phyloP scores from a whole-genome alignment of 2,113 vertebrate genomes.

The Aphelocoma coerulescens region DNA sequence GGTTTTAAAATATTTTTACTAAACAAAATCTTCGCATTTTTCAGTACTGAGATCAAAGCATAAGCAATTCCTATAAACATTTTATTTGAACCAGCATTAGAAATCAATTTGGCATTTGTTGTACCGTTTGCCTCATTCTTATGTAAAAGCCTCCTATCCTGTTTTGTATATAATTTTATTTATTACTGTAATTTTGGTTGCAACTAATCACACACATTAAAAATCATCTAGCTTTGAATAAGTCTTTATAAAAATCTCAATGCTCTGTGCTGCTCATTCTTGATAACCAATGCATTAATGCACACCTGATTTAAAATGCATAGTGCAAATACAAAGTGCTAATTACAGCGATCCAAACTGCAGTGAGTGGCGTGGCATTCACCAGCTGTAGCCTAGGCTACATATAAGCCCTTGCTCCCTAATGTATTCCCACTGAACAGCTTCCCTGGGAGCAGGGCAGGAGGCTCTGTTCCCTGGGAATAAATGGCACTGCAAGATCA shows the following conservation, averaged over 20 bases:
- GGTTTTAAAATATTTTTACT: not conserved
- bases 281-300: not conserved
- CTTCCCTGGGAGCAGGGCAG: not conserved
- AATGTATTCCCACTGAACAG: rapidly evolving
- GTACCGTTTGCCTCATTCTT: not conserved
- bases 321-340: not conserved
- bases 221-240: not conserved
- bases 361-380: not conserved
- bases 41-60: not conserved
- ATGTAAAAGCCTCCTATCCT: not conserved
- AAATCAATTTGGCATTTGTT: not conserved
- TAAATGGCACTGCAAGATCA: not conserved
- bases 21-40: not conserved
- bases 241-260: not conserved
- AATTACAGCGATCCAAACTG: not conserved
- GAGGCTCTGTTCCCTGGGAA: not conserved
- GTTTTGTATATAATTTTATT: constrained; percentile 3
- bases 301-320: not conserved
- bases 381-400: not conserved
- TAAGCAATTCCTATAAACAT: not conserved
- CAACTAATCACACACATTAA: constrained; percentile 16
- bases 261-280: not conserved
- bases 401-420: not conserved
- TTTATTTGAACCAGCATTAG: not conserved
- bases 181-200: constrained; percentile 20